Percentiles rank a stretch among this genome's conserved stretches.
phyloP scores from a whole-genome alignment of 2,113 vertebrate genomes.

The Pelecanus crispus region DNA sequence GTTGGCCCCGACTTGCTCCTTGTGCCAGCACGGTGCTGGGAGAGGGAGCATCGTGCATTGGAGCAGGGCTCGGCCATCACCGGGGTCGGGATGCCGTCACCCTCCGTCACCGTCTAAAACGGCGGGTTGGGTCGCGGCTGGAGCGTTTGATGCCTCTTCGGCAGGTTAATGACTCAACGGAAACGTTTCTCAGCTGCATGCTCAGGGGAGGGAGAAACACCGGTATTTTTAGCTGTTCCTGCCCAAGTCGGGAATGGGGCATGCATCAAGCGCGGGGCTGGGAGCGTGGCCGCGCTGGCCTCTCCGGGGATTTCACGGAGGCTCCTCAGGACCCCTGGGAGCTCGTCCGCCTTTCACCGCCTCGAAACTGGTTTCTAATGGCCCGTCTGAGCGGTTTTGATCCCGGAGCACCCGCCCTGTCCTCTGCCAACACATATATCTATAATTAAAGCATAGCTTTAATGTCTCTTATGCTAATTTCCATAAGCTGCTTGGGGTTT shows the following conservation, averaged over 20 bases:
- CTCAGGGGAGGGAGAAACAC: not conserved
- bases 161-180: not conserved
- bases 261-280: not conserved
- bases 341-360: not conserved
- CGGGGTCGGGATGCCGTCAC: fast-evolving
- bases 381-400: constrained; percentile 16
- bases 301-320: not conserved
- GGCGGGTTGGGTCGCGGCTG: fast-evolving
- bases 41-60: not conserved
- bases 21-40: not conserved
- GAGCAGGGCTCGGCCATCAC: not conserved
- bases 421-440: not conserved
- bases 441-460: constrained; percentile 52
- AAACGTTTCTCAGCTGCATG: not conserved
- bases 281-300: not conserved
- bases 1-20: not conserved
- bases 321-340: not conserved
- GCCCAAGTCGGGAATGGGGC: not conserved
- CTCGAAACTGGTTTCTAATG: not conserved
- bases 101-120: fast-evolving
- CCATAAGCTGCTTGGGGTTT: constrained; percentile 8
- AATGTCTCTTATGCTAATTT: constrained; percentile 43
- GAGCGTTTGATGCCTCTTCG: not conserved
- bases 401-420: constrained; percentile 10
- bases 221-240: not conserved